These are phyloP conservation scores for Heterochromis multidens DNA, from an alignment of 2,113 vertebrate species.

Conservation along the genomic window DNA sequence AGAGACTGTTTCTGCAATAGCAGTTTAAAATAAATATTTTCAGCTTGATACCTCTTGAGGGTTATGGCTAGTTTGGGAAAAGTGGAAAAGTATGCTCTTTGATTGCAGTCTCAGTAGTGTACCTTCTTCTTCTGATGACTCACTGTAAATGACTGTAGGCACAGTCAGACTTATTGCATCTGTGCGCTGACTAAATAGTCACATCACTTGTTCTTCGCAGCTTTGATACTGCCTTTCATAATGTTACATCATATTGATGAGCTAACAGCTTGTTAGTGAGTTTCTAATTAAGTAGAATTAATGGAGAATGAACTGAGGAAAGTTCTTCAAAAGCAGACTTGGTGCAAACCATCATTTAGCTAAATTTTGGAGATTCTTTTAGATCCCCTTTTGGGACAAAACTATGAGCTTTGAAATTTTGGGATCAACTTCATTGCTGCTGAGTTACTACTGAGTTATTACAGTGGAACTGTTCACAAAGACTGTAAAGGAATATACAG, in stretches of 20 bases:
- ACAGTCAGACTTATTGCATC: neutral
- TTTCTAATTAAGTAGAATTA: neutral
- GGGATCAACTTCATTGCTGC: neutral
- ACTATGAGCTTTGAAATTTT: neutral
- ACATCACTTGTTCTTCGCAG: neutral
- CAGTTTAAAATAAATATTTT: neutral
- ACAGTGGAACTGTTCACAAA: neutral
- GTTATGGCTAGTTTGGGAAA: neutral
- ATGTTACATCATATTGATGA: constrained; percentile 5
- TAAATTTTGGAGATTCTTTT: neutral
- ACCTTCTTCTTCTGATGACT: neutral
- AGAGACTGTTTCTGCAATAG: neutral
- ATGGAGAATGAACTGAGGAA: neutral
- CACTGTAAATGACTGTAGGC: neutral
- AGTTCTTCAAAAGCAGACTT: neutral
- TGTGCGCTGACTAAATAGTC: neutral
- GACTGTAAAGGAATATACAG: neutral
- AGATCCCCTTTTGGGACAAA: neutral
- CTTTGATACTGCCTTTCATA: constrained; percentile 8
- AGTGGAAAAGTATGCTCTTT: neutral
- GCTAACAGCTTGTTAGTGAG: neutral
- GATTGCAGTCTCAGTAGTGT: neutral
- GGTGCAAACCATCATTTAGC: neutral
- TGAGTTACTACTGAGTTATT: neutral
- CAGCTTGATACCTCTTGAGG: neutral